Evolutionary conservation across 2,797 vertebrate species (phyloP).

Genomic region (Choloepus didactylus): DNA sequence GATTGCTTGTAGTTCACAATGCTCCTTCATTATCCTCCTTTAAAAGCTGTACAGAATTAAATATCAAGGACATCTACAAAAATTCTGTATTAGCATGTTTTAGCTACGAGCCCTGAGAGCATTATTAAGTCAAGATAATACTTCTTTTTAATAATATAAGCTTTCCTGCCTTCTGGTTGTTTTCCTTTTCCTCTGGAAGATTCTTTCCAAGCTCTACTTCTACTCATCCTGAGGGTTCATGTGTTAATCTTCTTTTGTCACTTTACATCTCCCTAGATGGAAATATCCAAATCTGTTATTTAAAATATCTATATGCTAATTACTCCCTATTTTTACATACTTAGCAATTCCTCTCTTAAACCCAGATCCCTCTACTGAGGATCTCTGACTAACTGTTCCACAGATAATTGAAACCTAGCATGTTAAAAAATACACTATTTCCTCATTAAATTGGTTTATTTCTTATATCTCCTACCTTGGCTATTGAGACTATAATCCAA

Average conservation of each 20-base stretch:
- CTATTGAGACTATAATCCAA: not conserved
- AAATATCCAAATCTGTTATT: not conserved
- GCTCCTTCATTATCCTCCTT: not conserved
- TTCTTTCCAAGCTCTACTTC: not conserved
- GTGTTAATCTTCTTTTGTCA: not conserved
- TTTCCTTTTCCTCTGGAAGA: not conserved
- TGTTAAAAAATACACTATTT: constrained; percentile 23
- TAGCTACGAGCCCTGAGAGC: not conserved
- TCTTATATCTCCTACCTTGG: not conserved
- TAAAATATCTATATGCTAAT: not conserved
- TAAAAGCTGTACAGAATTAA: not conserved
- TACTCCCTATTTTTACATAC: not conserved
- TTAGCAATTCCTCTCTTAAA: not conserved
- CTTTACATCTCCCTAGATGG: not conserved
- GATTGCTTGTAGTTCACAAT: not conserved
- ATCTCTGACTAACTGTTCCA: not conserved
- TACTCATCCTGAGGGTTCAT: not conserved
- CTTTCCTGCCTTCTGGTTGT: not conserved
- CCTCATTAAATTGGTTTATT: not conserved
- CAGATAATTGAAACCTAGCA: not conserved
- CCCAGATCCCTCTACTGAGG: not conserved
- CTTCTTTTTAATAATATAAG: not conserved
- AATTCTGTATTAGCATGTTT: not conserved
- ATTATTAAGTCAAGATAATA: not conserved
- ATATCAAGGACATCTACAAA: not conserved